phyloP scores from a whole-genome alignment of 1,140 invertebrate genomes.

The Stegodyphus dumicola region DNA sequence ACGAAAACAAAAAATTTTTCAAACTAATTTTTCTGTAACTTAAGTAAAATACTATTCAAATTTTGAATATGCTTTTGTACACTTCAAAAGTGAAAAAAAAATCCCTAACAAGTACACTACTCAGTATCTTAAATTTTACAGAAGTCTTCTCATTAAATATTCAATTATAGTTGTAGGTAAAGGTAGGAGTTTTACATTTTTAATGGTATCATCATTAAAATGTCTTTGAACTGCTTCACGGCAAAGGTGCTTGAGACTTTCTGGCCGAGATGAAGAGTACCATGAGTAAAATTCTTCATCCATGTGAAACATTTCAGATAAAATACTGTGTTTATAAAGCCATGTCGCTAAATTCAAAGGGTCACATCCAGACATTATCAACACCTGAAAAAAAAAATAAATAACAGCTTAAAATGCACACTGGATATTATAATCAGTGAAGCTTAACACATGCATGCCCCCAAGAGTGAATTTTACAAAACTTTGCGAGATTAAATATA shows the following conservation, averaged over 20 bases:
- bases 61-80: too few species aligned
- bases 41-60: too few species aligned
- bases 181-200: slow-evolving; percentile 4
- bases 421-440: too few species aligned
- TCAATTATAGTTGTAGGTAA: slow-evolving; percentile 5
- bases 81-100: too few species aligned
- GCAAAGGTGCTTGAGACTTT: background rate
- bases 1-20: too few species aligned
- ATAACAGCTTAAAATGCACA: too few species aligned
- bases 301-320: background rate
- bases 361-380: slow-evolving; percentile 16
- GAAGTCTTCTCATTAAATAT: slow-evolving; percentile 12
- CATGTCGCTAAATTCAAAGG: slow-evolving; percentile 24
- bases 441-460: too few species aligned
- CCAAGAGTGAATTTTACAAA: too few species aligned
- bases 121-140: background rate
- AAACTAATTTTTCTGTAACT: too few species aligned
- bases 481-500: too few species aligned
- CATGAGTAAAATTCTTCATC: background rate
- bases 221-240: slow-evolving; percentile 4
- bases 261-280: slow-evolving; percentile 16
- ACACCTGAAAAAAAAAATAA: slow-evolving; percentile 6
- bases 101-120: too few species aligned
- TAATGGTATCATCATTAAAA: background rate
- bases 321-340: background rate